Evolutionary conservation across 2,888 invertebrate species (phyloP), one percentile per base, ranked within the genome.

Genomic region (Leistus spinibarbis): DNA sequence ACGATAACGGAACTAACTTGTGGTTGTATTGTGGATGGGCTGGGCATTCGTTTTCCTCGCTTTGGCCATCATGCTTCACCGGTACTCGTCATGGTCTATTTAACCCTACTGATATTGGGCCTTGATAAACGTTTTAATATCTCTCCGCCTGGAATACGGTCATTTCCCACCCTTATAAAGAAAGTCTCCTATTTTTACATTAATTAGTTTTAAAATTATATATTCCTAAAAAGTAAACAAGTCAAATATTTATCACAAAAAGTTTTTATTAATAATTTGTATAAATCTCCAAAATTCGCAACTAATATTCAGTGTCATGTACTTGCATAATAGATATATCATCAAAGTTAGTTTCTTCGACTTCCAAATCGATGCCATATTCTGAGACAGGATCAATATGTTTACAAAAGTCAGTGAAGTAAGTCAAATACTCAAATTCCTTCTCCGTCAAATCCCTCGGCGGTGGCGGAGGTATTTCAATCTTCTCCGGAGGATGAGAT

Each of bases 381-480:
- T 78, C 79, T 20, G 76, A 76, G n/a, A 79, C 76, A 7, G 78
- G 70, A 71, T 80, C 79, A 9, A 77, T 76, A n/a, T 79, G 77
- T 17, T 76, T 77, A 75, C 84, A 83, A 76, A 80, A 83, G 70
- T 83, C 82, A 0, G 82, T 83, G 77, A 85, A 85, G 75, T 79
- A 83, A 16, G 80, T 80, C 67, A 85, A 78, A 76, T 82, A 82
- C 23, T 83, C 82, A 16, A 78, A 78, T 78, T 85, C 84, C 5
- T 77, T 77, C 27, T 78, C 77, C 0, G 84, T 83, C 7, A 84
- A 77, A 9, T 78, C 76, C 54, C 82, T 77, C 0, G 81, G 80
- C 16, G 81, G 81, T 7, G 78, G 78, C 5, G 80, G 78, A 9
- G 77, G 77, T 2, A 77, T 78, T 54, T 80, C 78, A 13, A 79